phyloP scores from a whole-genome alignment of 2,888 invertebrate species.

The Gonocerus acuteangulatus region DNA sequence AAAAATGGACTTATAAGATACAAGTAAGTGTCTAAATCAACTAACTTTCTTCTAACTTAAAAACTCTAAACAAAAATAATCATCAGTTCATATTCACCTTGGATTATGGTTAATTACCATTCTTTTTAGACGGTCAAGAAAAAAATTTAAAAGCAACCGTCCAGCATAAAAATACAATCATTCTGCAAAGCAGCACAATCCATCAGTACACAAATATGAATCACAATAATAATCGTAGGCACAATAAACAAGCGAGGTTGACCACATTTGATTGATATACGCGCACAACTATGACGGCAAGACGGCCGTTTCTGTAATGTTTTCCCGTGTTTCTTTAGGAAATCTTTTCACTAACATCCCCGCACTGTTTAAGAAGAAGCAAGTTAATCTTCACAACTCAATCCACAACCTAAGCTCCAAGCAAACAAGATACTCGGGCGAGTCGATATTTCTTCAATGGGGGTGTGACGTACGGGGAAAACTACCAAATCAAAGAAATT shows the following conservation, averaged over 20 bases:
- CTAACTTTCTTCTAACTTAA: not conserved
- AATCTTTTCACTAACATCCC: not conserved
- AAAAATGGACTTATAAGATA: too few relatives aligned
- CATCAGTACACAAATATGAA: not conserved
- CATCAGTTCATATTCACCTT: conserved; percentile 10
- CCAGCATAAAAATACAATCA: not conserved
- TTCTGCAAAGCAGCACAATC: not conserved
- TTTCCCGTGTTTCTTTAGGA: not conserved
- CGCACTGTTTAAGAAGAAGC: too few relatives aligned
- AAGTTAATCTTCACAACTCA: not conserved
- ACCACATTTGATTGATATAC: not conserved
- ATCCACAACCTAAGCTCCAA: conserved; percentile 29
- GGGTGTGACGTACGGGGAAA: conserved; percentile 30
- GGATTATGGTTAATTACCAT: conserved; percentile 8
- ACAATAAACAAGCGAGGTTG: not conserved
- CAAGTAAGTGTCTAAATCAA: too few relatives aligned
- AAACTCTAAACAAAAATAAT: not conserved
- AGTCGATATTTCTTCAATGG: conserved; percentile 36
- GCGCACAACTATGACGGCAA: too few relatives aligned
- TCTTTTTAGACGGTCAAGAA: not conserved
- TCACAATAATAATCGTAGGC: not conserved
- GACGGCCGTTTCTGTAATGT: too few relatives aligned
- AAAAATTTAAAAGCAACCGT: not conserved
- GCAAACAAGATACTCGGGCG: conserved; percentile 37
- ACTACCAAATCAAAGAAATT: conserved; percentile 9